Conservation (phyloP, 2,113 vertebrate genomes). For the Sula dactylatra region DNA sequence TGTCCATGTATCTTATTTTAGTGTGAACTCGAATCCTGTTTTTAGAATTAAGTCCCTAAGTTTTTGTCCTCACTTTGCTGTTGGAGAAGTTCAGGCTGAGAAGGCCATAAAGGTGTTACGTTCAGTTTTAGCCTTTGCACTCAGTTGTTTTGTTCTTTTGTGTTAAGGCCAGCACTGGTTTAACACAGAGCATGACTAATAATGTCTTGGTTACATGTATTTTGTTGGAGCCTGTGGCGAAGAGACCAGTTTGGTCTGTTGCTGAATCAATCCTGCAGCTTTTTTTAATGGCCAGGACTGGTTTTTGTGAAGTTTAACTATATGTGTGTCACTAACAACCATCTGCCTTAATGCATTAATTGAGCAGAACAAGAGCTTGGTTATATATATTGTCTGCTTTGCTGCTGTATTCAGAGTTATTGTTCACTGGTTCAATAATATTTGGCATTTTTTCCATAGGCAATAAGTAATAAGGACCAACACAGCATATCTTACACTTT, state of each 20-base stretch:
- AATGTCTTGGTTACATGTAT: neutral
- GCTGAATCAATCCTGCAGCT: slow-evolving; percentile 21
- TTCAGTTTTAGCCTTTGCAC: slow-evolving; percentile 20
- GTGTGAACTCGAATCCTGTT: neutral
- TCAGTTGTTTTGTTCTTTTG: slow-evolving; percentile 6
- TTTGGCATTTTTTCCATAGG: slow-evolving; percentile 70
- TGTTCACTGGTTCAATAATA: neutral
- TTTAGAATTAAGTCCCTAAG: neutral
- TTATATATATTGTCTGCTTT: neutral
- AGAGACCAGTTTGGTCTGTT: slow-evolving; percentile 55
- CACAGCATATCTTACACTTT: slow-evolving; percentile 98
- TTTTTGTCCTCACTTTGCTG: neutral
- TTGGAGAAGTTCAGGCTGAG: neutral
- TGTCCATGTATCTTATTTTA: neutral
- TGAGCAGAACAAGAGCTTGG: neutral
- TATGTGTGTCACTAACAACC: neutral
- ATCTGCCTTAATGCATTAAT: neutral
- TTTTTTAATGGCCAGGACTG: neutral
- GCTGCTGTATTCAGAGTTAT: neutral
- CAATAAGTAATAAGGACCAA: slow-evolving; percentile 99
- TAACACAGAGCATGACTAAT: slow-evolving; percentile 43
- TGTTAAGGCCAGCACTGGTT: neutral
- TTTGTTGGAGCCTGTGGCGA: slow-evolving; percentile 1
- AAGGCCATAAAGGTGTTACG: neutral
- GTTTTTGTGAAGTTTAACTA: neutral